Evolutionary conservation across 1,140 invertebrate genomes (phyloP), one percentile per base, ranked within the genome.

Genomic region (Homalodisca vitripennis): DNA sequence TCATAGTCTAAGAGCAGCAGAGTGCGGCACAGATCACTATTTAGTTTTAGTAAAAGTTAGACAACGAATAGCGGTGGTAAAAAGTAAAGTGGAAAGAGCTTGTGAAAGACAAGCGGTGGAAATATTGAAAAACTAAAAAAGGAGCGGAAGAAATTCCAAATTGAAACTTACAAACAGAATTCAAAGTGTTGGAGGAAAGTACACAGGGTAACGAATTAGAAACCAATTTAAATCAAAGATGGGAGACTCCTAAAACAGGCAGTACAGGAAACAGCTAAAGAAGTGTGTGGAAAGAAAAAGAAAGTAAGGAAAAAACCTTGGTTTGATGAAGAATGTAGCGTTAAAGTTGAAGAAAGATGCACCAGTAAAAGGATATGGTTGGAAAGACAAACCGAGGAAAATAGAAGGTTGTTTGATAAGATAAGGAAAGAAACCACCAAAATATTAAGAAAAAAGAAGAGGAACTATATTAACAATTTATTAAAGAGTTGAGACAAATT

Each of bases 401-500:
- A n/a, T n/a, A 46, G 32, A 47, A 63, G 17, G n/a, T n/a, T n/a
- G n/a, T 71, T 64, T 53, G 65, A 55, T n/a, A 55, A 65, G 24
- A 51, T 31, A 34, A 22, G 26, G 32, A 67, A 26, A 63, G 64
- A 53, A 51, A 47, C 57, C n/a, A 67, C 32, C 17, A 72, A 72
- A n/a, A 62, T 70, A 57, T 48, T 71, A 32, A 67, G 70, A 55
- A 47, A 46, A 24, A 72, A 73, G 34, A 73, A 70, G 63, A 69
- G 57, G 20, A 26, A 62, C 20, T 72, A 27, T 20, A 46, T 70
- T n/a, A 53, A 53, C 34, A 65, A 53, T 24, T 17, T 65, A 55
- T 22, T 73, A 26, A 64, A 65, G 68, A 66, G 68, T 62, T 29
- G 55, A 30, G 47, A 73, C 48, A 48, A 60, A 29, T 31, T 27